phyloP scores from a whole-genome alignment of 1,140 invertebrate genomes.

The Penaeus indicus region DNA sequence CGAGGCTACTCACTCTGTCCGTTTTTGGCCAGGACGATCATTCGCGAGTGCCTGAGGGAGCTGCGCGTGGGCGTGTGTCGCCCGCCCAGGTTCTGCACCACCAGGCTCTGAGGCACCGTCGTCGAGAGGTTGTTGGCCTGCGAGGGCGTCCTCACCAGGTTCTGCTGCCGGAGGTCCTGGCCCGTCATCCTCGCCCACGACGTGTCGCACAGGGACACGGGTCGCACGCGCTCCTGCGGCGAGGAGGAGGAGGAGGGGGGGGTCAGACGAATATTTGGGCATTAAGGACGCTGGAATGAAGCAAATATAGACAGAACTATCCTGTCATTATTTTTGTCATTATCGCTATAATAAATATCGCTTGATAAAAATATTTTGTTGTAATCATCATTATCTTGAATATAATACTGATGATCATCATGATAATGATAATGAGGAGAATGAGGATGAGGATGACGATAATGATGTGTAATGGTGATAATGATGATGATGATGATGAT shows the following conservation, averaged over 20 bases:
- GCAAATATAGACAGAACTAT: no score
- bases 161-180: constrained; percentile 70
- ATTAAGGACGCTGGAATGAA: no score
- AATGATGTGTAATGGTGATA: no score
- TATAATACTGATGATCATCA: no score
- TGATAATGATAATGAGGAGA: no score
- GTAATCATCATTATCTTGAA: no score
- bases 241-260: not conserved
- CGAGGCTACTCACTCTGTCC: constrained; percentile 72
- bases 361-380: no score
- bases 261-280: not conserved
- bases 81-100: constrained; percentile 69
- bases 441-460: no score
- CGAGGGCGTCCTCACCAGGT: constrained; percentile 81
- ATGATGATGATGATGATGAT: no score
- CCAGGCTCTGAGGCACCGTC: constrained; percentile 80
- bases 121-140: constrained; percentile 76
- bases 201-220: constrained; percentile 63
- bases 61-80: constrained; percentile 79
- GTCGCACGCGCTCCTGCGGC: constrained; percentile 55
- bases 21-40: constrained; percentile 78
- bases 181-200: constrained; percentile 65
- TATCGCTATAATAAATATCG: no score
- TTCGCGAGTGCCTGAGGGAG: constrained; percentile 79
- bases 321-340: no score